Percentiles rank a stretch among this genome's conserved stretches.
Conservation (phyloP, 2,113 vertebrate species). For the Hyla sarda region DNA sequence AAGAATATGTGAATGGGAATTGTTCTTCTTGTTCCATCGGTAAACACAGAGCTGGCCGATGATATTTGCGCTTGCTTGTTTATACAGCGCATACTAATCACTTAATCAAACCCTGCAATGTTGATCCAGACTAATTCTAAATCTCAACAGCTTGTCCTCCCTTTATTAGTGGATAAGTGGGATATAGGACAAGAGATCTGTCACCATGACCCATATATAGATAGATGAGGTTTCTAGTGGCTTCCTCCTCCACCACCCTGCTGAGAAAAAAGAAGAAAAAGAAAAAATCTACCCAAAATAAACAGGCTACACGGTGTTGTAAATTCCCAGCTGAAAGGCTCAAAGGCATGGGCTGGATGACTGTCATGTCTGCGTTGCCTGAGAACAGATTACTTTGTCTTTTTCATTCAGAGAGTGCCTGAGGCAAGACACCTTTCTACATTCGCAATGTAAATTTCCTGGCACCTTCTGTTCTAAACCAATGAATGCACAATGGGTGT, state of each 20-base stretch:
- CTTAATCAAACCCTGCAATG: conserved; percentile 11
- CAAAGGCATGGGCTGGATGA: conserved; percentile 25
- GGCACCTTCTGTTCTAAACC: conserved; percentile 53
- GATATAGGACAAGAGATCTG: conserved; percentile 11
- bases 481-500: conserved; percentile 51
- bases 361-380: conserved; percentile 33
- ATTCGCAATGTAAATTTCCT: conserved; percentile 42
- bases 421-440: conserved; percentile 41
- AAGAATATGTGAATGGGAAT: background rate
- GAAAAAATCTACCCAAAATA: conserved; percentile 22
- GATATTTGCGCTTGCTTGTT: conserved; percentile 6
- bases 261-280: conserved; percentile 14
- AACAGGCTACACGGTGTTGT: conserved; percentile 13
- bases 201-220: conserved; percentile 39
- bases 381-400: conserved; percentile 46
- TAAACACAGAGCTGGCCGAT: background rate
- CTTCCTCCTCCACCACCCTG: background rate
- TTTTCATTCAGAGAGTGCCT: conserved; percentile 34
- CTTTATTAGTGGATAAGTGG: conserved; percentile 31
- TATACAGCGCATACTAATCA: conserved; percentile 47
- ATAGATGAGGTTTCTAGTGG: conserved; percentile 16
- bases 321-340: conserved; percentile 38
- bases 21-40: background rate
- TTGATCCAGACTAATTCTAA: conserved; percentile 46
- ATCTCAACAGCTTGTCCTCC: conserved; percentile 38